A percentile compares a stretch with the other conserved stretches of the same genome.
These are phyloP conservation scores for Hoplostethus mediterraneus DNA, from an alignment of 2,797 vertebrate species.

Conservation along the genomic window DNA sequence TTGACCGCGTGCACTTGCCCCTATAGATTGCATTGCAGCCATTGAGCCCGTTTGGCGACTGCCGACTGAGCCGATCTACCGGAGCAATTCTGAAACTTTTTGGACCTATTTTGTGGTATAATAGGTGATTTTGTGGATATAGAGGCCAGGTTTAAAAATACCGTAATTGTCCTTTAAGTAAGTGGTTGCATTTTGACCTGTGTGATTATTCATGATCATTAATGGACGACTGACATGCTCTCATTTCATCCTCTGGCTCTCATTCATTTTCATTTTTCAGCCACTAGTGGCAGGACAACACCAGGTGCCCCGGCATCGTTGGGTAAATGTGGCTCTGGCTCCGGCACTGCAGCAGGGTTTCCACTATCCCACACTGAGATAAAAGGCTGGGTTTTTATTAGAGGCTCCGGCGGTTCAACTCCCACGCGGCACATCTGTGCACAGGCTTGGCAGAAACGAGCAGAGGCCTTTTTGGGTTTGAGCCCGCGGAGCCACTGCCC, in stretches of 20 bases:
- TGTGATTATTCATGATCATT: background rate
- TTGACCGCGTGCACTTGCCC: no score
- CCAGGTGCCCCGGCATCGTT: background rate
- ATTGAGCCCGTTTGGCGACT: no score
- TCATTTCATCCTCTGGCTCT: background rate
- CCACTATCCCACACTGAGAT: conserved; percentile 38
- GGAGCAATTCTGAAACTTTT: no score
- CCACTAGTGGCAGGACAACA: no score
- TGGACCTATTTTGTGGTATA: no score
- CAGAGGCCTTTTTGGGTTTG: conserved; percentile 8
- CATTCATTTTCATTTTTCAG: background rate
- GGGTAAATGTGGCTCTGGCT: conserved; percentile 20
- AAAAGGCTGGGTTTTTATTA: conserved; percentile 57
- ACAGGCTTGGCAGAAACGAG: background rate
- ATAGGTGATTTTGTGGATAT: no score
- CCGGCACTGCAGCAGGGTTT: background rate
- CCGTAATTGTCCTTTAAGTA: no score
- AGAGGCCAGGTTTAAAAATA: no score
- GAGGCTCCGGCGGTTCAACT: conserved; percentile 46
- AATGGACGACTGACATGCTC: background rate
- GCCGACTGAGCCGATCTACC: no score
- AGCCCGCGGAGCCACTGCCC: conserved; percentile 1
- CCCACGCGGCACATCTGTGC: conserved; percentile 57
- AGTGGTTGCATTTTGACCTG: background rate
- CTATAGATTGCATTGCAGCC: no score